A percentile compares a stretch with the other conserved stretches of the same genome.
These are phyloP conservation scores for Mesorhabditis belari DNA, from an alignment of 2,888 invertebrate species.

Conservation along the genomic window DNA sequence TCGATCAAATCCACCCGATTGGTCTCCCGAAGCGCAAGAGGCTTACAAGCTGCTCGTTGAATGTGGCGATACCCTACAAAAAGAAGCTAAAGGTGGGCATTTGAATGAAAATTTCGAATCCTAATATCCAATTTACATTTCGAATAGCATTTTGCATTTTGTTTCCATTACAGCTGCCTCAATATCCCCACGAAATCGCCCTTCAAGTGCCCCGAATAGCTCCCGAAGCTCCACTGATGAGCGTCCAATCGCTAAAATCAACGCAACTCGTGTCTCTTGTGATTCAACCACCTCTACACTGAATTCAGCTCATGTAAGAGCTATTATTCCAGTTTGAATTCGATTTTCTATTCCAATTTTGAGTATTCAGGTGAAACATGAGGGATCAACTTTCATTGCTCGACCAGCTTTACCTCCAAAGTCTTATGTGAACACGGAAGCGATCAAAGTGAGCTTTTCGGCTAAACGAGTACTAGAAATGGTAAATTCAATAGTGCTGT, in stretches of 20 bases:
- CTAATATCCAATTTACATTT: too few relatives aligned
- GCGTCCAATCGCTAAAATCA: neutral
- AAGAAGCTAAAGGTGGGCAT: conserved; percentile 8
- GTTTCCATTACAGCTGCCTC: neutral
- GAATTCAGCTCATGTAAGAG: neutral
- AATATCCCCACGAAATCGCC: neutral
- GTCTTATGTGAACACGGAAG: neutral
- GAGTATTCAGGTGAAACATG: too few relatives aligned
- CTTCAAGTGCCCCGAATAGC: neutral
- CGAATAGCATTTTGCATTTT: too few relatives aligned
- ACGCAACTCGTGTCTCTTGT: neutral
- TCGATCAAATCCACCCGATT: too few relatives aligned
- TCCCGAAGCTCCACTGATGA: neutral
- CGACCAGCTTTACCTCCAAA: neutral
- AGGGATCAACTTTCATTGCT: neutral
- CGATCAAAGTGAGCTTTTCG: too few relatives aligned
- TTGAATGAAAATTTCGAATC: neutral
- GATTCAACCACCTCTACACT: too few relatives aligned
- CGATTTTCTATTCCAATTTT: too few relatives aligned
- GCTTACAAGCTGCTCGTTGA: conserved; percentile 89
- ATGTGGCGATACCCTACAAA: conserved; percentile 40
- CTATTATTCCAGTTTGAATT: neutral
- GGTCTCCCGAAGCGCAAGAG: conserved; percentile 63
- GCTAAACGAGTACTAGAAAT: too few relatives aligned
- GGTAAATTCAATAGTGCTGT: too few relatives aligned